Percentiles rank a stretch among this genome's conserved stretches.
These are phyloP conservation scores for Drosophila falleni DNA, from an alignment of 2,888 invertebrate genomes.

Conservation along the genomic window DNA sequence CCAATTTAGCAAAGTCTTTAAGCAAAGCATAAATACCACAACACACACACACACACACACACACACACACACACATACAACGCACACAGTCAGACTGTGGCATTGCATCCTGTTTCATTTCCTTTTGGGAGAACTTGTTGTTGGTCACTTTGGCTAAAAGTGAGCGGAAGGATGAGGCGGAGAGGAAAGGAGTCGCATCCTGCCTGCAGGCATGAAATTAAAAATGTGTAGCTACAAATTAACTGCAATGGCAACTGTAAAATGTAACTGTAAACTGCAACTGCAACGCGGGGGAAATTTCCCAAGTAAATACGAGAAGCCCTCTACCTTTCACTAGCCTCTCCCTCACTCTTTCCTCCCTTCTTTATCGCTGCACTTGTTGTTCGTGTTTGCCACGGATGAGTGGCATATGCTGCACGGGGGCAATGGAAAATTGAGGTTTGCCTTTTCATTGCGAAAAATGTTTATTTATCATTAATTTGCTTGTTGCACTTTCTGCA, in stretches of 20 bases:
- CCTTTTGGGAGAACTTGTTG: slow-evolving; percentile 23
- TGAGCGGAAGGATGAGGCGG: background rate
- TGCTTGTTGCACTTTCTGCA: slow-evolving; percentile 48
- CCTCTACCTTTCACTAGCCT: background rate
- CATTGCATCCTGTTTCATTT: slow-evolving; percentile 49
- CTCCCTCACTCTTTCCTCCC: background rate
- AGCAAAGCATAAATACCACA: slow-evolving; percentile 13
- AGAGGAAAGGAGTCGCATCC: slow-evolving; percentile 6
- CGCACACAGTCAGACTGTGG: slow-evolving; percentile 14
- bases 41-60: slow-evolving; percentile 4
- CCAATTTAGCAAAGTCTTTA: slow-evolving; percentile 23
- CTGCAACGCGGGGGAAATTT: background rate
- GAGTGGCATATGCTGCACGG: slow-evolving; percentile 2
- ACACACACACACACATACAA: background rate
- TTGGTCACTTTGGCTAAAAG: slow-evolving; percentile 16
- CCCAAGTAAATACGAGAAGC: slow-evolving; percentile 26
- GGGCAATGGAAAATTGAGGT: background rate
- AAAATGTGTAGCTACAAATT: slow-evolving; percentile 66
- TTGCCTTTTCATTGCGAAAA: slow-evolving; percentile 28
- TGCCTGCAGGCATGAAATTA: slow-evolving; percentile 51
- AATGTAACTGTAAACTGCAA: slow-evolving; percentile 21
- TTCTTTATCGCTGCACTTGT: slow-evolving; percentile 10
- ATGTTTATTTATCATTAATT: slow-evolving; percentile 71
- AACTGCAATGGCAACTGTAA: slow-evolving; percentile 54
- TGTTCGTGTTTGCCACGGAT: slow-evolving; percentile 1